Evolutionary conservation across 2,113 vertebrate species (phyloP).

Genomic region (Sorex fumeus): DNA sequence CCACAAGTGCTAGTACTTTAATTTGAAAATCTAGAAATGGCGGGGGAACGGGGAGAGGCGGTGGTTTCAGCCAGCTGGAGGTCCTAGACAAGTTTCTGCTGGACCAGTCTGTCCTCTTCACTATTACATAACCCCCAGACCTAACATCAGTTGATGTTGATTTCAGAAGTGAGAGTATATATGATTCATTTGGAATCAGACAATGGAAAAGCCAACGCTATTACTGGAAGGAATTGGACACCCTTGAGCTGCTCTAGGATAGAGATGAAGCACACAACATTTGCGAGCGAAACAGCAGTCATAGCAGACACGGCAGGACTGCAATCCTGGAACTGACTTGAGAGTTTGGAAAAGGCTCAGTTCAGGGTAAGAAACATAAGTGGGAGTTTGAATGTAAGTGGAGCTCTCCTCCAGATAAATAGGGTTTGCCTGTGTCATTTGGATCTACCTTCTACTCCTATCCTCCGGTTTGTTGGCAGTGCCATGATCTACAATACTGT

Average conservation of each 20-base stretch:
- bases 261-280: slow-evolving; percentile 53
- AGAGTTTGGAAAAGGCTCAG: slow-evolving; percentile 39
- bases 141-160: slow-evolving; percentile 69
- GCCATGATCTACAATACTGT: too few species aligned
- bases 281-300: slow-evolving; percentile 63
- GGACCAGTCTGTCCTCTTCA: slow-evolving; percentile 63
- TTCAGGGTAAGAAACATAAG: slow-evolving; percentile 12
- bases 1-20: neutral
- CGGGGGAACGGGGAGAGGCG: too few species aligned
- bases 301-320: slow-evolving; percentile 40
- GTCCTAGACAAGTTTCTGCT: slow-evolving; percentile 44
- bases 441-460: neutral
- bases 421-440: neutral
- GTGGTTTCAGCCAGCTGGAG: slow-evolving; percentile 17
- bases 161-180: slow-evolving; percentile 79
- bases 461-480: too few species aligned
- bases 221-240: slow-evolving; percentile 76
- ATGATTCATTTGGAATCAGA: slow-evolving; percentile 78
- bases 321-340: neutral
- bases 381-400: neutral
- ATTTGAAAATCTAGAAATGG: slow-evolving; percentile 27
- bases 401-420: neutral
- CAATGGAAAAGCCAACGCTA: slow-evolving; percentile 73
- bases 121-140: slow-evolving; percentile 67
- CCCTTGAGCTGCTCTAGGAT: slow-evolving; percentile 63